phyloP scores from a whole-genome alignment of 2,113 vertebrate species.

The Labeo rohita region DNA sequence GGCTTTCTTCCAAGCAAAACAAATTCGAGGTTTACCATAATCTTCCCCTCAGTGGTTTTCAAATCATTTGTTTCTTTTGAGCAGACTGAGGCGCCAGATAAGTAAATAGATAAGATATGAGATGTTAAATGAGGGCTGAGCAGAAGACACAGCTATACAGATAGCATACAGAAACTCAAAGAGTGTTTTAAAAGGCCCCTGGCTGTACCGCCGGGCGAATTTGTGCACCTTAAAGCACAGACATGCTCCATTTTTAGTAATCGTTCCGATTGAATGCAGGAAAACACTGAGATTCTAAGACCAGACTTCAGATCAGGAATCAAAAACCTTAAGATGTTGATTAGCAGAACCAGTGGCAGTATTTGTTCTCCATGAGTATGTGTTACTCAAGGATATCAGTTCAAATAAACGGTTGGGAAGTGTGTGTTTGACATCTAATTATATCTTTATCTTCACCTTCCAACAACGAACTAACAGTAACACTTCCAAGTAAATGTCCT shows the following conservation, averaged over 20 bases:
- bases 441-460: not conserved
- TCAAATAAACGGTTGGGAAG: not conserved
- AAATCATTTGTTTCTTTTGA: slow-evolving; percentile 38
- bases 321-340: not conserved
- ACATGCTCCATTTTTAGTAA: slow-evolving; percentile 21
- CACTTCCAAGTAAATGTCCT: not conserved
- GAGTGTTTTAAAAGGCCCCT: slow-evolving; percentile 37
- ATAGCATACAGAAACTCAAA: slow-evolving; percentile 55
- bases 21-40: slow-evolving; percentile 52
- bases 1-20: slow-evolving; percentile 51
- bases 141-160: slow-evolving; percentile 33
- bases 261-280: not conserved
- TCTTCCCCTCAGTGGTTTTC: slow-evolving; percentile 50
- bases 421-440: not conserved
- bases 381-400: not conserved
- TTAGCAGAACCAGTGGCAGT: not conserved
- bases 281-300: not conserved
- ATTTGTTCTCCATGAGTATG: not conserved
- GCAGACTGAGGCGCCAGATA: slow-evolving; percentile 47
- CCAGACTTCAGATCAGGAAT: not conserved
- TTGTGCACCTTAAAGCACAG: slow-evolving; percentile 8
- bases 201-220: slow-evolving; percentile 22
- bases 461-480: not conserved
- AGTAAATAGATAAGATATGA: slow-evolving; percentile 58
- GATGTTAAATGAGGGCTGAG: slow-evolving; percentile 59